Conservation (phyloP, 2,113 vertebrate species). For the Myrmophylax atrothorax region DNA sequence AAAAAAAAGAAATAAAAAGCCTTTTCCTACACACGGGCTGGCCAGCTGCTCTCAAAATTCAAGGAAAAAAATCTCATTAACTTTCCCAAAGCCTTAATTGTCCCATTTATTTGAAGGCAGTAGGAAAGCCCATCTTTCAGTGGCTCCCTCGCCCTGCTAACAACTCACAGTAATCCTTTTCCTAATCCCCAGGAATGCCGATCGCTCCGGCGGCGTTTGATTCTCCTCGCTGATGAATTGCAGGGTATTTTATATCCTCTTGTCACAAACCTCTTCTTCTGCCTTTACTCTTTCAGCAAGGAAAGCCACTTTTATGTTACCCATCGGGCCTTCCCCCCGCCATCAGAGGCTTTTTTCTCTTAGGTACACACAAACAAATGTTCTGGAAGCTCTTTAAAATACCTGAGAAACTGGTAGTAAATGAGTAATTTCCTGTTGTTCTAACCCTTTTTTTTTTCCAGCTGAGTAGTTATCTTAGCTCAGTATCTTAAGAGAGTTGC, state of each 20-base stretch:
- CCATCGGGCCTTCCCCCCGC: background rate
- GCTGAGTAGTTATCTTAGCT: background rate
- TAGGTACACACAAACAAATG: conserved; percentile 56
- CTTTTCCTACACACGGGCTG: conserved; percentile 27
- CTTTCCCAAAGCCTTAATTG: conserved; percentile 75
- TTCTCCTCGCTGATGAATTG: conserved; percentile 70
- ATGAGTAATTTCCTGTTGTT: conserved; percentile 69
- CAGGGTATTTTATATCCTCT: conserved; percentile 74
- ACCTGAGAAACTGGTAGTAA: conserved; percentile 64
- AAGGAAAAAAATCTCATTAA: conserved; percentile 57
- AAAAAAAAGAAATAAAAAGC: background rate
- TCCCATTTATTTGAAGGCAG: conserved; percentile 72
- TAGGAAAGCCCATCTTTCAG: conserved; percentile 75
- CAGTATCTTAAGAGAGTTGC: background rate
- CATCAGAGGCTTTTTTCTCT: conserved; percentile 19
- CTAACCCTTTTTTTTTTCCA: background rate
- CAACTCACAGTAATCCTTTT: conserved; percentile 74
- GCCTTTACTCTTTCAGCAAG: conserved; percentile 71
- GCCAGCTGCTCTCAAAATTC: conserved; percentile 62
- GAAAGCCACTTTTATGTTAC: conserved; percentile 71
- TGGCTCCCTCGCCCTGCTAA: conserved; percentile 66
- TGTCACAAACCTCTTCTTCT: conserved; percentile 66
- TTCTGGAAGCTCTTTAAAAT: conserved; percentile 72
- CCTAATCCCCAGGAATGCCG: conserved; percentile 74
- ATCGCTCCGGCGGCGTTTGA: conserved; percentile 57